These are phyloP conservation scores for Ethmia dodecea DNA, from an alignment of 2,888 invertebrate species.

Conservation along the genomic window DNA sequence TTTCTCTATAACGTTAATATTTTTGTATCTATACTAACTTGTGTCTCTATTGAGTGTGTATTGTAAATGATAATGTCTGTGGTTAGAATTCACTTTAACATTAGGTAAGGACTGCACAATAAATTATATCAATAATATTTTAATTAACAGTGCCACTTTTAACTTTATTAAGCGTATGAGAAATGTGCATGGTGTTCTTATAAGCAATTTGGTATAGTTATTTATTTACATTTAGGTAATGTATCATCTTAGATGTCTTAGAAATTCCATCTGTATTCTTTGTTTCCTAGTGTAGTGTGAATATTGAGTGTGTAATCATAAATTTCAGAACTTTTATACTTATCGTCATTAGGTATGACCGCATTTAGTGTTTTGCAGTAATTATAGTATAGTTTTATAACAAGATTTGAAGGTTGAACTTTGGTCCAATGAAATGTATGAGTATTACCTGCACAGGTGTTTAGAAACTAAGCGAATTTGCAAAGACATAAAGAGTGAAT, in stretches of 20 bases:
- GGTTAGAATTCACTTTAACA: conserved; percentile 40
- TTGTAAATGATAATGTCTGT: conserved; percentile 18
- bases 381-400: conserved; percentile 25
- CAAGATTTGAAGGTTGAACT: conserved; percentile 71
- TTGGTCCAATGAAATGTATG: conserved; percentile 73
- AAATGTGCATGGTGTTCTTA: conserved; percentile 33
- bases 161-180: conserved; percentile 41
- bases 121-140: conserved; percentile 40
- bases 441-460: conserved; percentile 64
- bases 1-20: conserved; percentile 39
- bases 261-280: too few relatives aligned
- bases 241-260: conserved; percentile 32
- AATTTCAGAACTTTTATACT: conserved; percentile 27
- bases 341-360: conserved; percentile 20
- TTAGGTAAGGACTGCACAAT: conserved; percentile 61
- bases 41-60: conserved; percentile 46
- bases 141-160: conserved; percentile 66
- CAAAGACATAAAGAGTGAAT: too few relatives aligned
- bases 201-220: conserved; percentile 42
- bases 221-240: conserved; percentile 19
- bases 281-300: too few relatives aligned
- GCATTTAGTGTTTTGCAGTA: conserved; percentile 20
- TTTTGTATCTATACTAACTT: conserved; percentile 42
- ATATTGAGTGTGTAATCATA: conserved; percentile 31
- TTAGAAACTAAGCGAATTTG: conserved; percentile 38